Percentiles rank a stretch among this genome's conserved stretches.
Conservation (phyloP, 2,797 vertebrate genomes). For the Setipinna tenuifilis region DNA sequence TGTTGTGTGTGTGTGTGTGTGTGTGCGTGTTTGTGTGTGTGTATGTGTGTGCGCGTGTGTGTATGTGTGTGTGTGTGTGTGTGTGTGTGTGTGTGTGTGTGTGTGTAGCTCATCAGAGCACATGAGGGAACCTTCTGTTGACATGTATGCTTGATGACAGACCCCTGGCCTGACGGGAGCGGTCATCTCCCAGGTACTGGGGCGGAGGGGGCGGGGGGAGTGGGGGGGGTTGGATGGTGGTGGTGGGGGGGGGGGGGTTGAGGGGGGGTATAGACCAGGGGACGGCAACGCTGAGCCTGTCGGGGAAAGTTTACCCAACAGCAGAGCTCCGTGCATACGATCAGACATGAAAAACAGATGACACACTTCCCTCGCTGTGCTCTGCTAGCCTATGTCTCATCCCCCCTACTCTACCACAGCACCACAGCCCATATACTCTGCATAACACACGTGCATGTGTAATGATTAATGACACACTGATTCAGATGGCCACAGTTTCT, state of each 20-base stretch:
- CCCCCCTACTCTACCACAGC: constrained; percentile 67
- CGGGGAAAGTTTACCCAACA: constrained; percentile 68
- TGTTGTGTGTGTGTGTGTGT: neutral
- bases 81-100: constrained; percentile 40
- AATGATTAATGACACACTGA: constrained; percentile 2
- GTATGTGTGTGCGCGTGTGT: neutral
- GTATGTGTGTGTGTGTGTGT: neutral
- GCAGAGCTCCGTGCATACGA: constrained; percentile 71
- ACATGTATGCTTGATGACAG: constrained; percentile 62
- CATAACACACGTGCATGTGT: neutral
- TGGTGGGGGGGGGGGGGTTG: constrained; percentile 23
- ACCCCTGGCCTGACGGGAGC: constrained; percentile 59
- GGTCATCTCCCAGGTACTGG: constrained; percentile 74
- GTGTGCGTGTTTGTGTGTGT: neutral
- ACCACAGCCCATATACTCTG: neutral
- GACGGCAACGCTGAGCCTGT: constrained; percentile 64
- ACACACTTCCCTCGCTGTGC: constrained; percentile 74
- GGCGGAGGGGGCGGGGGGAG: neutral
- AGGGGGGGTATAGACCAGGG: constrained; percentile 51
- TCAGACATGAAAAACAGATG: constrained; percentile 79
- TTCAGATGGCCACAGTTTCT: neutral
- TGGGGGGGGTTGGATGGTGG: neutral
- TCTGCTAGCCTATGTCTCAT: constrained; percentile 71
- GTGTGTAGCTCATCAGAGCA: constrained; percentile 52
- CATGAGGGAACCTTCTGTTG: constrained; percentile 57